Evolutionary conservation across 2,888 invertebrate species (phyloP), one percentile per base, ranked within the genome.

Genomic region (Clivina fossor): DNA sequence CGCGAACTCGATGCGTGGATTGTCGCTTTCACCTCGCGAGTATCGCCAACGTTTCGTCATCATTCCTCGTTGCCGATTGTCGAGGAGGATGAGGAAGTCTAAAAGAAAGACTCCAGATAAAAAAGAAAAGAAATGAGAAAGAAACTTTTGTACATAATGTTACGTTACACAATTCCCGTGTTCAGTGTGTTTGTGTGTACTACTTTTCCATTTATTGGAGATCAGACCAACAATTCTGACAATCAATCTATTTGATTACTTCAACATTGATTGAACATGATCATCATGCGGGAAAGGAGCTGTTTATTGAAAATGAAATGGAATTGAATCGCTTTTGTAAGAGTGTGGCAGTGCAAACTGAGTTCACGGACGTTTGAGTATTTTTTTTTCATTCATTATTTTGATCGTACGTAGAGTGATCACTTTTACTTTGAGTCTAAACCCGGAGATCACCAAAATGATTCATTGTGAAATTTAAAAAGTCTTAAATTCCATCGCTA

Each of bases 1-100:
- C 73, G 79, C 55, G 82, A 83, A 28, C 65, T 83, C 57, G 81
- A 80, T 18, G 75, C 79, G 28, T 83, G 83, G 83, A 68, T 82
- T 43, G 69, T 76, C 18, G 83, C 82, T 35, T 83, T 83, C 68
- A 77, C 80, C 15, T 74, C 77, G 2, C 64, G 74, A 32, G 69
- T 73, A 4, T 74, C 74, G 15, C 76, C 79, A 1, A 60, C 63
- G 8, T 71, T 78, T n/a, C 69, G 78, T 46, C 79, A 77, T 60
- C 78, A 78, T 60, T 78, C 77, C 59, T 78, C 79, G 54, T 69
- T 83, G 56, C 83, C 83, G 5, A 82, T 81, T 53, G 76, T 84
- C 44, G 72, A 82, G 47, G 83, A 84, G 64, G 79, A 80, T 37
- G 83, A 83, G 63, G 81, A 83, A 56, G 56, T 63, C 58, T 73